Conservation (phyloP, 2,888 invertebrate genomes). For the Caenorhabditis auriculariae region DNA sequence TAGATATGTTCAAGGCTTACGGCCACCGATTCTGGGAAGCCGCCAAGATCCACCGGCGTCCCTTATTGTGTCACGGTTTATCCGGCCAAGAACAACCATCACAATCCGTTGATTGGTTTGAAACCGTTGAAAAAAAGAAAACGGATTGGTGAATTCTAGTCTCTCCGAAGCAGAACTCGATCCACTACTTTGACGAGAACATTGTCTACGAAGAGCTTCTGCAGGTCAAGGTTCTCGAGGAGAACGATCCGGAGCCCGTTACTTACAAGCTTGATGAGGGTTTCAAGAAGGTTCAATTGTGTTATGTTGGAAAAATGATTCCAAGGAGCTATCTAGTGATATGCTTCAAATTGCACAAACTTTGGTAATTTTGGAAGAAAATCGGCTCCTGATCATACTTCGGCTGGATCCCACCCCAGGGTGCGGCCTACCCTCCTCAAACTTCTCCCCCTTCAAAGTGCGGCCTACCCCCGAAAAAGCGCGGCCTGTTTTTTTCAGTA, state of each 20-base stretch:
- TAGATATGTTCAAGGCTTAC: slow-evolving; percentile 6
- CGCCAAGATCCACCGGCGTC: slow-evolving; percentile 5
- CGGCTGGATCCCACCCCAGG: too few relatives aligned
- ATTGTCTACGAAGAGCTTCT: slow-evolving; percentile 36
- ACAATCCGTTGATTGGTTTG: slow-evolving; percentile 31
- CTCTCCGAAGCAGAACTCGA: slow-evolving; percentile 39
- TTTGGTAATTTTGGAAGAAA: neutral
- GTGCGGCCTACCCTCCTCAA: too few relatives aligned
- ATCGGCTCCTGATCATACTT: too few relatives aligned
- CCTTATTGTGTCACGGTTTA: slow-evolving; percentile 41
- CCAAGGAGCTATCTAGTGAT: neutral
- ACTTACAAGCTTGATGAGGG: slow-evolving; percentile 30
- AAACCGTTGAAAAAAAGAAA: neutral
- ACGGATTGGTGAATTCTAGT: slow-evolving; percentile 6
- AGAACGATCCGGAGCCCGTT: slow-evolving; percentile 16
- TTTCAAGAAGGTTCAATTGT: slow-evolving; percentile 31
- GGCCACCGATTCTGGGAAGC: slow-evolving; percentile 7
- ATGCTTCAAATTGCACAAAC: too few relatives aligned
- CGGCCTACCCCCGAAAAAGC: too few relatives aligned
- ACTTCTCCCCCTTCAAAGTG: too few relatives aligned
- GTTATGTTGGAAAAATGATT: neutral
- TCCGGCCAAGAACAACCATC: slow-evolving; percentile 35
- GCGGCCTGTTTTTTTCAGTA: too few relatives aligned
- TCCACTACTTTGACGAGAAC: slow-evolving; percentile 46
- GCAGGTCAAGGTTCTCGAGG: slow-evolving; percentile 30